These are phyloP conservation scores for Coturnix japonica DNA, from an alignment of 2,113 vertebrate species.

Conservation along the genomic window DNA sequence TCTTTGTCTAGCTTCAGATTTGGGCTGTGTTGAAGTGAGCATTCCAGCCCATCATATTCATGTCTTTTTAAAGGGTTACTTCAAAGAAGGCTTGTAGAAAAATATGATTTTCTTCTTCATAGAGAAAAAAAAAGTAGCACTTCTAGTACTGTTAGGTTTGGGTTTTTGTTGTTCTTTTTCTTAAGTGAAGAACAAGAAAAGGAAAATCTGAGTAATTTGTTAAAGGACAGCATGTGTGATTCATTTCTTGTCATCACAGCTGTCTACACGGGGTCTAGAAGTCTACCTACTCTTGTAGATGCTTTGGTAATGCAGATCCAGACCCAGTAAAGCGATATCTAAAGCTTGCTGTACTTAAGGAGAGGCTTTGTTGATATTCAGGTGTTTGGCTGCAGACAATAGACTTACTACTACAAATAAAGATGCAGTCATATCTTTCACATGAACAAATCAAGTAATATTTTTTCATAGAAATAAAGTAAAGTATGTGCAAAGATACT, in stretches of 20 bases:
- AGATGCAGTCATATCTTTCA: not conserved
- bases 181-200: not conserved
- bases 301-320: not conserved
- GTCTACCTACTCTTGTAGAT: not conserved
- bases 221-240: not conserved
- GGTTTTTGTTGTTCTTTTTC: not conserved
- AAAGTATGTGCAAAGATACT: not conserved
- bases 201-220: slow-evolving; percentile 24
- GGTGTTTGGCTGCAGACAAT: not conserved
- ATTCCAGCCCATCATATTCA: not conserved
- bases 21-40: not conserved
- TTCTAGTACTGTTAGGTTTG: not conserved
- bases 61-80: not conserved
- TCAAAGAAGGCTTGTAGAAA: slow-evolving; percentile 30
- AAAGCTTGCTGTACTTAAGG: not conserved
- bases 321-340: not conserved
- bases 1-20: slow-evolving; percentile 50
- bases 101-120: not conserved
- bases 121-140: not conserved
- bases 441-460: not conserved
- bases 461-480: slow-evolving; percentile 15
- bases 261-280: slow-evolving; percentile 34
- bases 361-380: not conserved
- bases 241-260: slow-evolving; percentile 43
- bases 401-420: not conserved